Conservation (phyloP, 2,113 vertebrate species). For the Orycteropus afer region DNA sequence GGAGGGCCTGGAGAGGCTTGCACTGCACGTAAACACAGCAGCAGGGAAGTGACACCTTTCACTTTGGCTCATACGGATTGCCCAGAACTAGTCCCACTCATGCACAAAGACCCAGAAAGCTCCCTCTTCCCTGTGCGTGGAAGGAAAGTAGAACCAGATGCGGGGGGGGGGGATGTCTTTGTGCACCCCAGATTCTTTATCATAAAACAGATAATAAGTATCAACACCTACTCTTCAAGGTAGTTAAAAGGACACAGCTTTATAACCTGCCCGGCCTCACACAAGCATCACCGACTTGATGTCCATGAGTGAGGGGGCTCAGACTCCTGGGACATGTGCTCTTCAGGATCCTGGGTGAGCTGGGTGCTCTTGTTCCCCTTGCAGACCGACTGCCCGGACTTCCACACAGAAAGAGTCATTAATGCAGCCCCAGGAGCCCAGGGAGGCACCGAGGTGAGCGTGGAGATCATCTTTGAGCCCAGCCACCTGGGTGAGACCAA, state of each 20-base stretch:
- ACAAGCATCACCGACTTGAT: background rate
- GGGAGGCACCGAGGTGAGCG: conserved; percentile 84
- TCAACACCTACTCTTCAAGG: background rate
- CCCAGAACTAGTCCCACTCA: background rate
- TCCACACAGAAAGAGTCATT: conserved; percentile 87
- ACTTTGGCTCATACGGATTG: background rate
- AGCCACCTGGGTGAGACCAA: conserved; percentile 88
- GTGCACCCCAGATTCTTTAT: background rate
- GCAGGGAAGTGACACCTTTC: background rate
- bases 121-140: background rate
- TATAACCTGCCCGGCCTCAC: background rate
- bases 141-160: background rate
- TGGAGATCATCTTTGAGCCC: conserved; percentile 92
- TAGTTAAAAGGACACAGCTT: background rate
- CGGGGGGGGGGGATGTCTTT: background rate
- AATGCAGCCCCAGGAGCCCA: conserved; percentile 79
- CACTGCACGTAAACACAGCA: background rate
- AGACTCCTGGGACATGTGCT: background rate
- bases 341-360: background rate
- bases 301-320: fast-evolving
- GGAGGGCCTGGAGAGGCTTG: background rate
- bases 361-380: background rate
- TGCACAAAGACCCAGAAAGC: background rate
- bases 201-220: background rate
- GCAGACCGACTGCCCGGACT: conserved; percentile 88